A percentile compares a stretch with the other conserved stretches of the same genome.
These are phyloP conservation scores for Mimumesa dahlbomi DNA, from an alignment of 2,888 invertebrate species.

Conservation along the genomic window DNA sequence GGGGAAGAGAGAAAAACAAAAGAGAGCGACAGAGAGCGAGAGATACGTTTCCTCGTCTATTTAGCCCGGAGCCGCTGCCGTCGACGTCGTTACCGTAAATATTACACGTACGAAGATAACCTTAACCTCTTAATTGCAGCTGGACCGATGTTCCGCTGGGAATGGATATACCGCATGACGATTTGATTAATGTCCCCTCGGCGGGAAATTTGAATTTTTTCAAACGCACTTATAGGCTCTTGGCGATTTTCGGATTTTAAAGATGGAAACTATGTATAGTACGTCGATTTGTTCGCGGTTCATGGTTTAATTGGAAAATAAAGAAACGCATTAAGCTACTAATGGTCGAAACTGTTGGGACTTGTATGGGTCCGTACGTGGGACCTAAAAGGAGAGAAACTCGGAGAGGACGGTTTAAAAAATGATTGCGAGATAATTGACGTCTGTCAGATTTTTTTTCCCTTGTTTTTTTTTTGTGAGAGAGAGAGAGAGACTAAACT, in stretches of 20 bases:
- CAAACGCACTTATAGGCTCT: not conserved
- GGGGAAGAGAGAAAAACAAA: constrained; percentile 35
- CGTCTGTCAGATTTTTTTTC: constrained; percentile 47
- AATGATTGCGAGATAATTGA: constrained; percentile 58
- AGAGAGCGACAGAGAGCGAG: constrained; percentile 21
- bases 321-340: not conserved
- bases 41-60: constrained; percentile 54
- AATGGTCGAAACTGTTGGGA: not conserved
- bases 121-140: constrained; percentile 66
- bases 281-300: too few species aligned
- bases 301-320: too few species aligned
- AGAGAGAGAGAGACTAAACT: constrained; percentile 16
- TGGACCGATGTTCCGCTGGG: too few species aligned
- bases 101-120: constrained; percentile 60
- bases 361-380: not conserved
- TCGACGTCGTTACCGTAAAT: constrained; percentile 48
- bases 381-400: constrained; percentile 21
- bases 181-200: constrained; percentile 16
- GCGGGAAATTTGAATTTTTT: not conserved
- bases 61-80: constrained; percentile 48
- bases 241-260: too few species aligned
- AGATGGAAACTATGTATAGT: too few species aligned
- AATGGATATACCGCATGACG: too few species aligned
- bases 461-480: too few species aligned
- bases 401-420: constrained; percentile 35